These are phyloP conservation scores for Zhengitettix transpicula DNA, from an alignment of 2,888 invertebrate species.

Conservation along the genomic window DNA sequence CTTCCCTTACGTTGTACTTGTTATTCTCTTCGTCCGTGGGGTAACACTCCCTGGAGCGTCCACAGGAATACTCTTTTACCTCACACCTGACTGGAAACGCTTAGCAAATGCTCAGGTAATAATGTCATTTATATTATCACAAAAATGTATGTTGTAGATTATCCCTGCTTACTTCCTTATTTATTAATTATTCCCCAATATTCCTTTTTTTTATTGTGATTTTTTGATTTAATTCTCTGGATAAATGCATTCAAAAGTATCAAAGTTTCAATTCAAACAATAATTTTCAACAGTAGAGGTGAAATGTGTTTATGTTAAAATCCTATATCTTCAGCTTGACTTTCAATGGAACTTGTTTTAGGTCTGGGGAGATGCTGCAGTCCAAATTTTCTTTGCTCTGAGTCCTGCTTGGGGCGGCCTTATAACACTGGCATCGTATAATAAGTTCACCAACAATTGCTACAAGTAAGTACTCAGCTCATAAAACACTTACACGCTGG, in stretches of 20 bases:
- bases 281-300: no score
- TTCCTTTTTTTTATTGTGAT: no score
- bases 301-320: no score
- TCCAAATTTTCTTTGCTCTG: conserved; percentile 75
- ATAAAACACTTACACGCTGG: no score
- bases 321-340: no score
- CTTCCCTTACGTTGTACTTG: conserved; percentile 57
- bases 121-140: no score
- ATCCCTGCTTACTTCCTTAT: no score
- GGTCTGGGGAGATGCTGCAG: conserved; percentile 72
- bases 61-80: conserved; percentile 60
- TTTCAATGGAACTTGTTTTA: conserved; percentile 20
- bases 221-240: no score
- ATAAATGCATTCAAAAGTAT: no score
- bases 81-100: conserved; percentile 60
- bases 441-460: conserved; percentile 68
- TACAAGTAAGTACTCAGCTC: conserved; percentile 36
- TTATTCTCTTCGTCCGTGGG: conserved; percentile 60
- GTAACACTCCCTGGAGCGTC: conserved; percentile 62
- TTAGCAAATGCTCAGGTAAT: conserved; percentile 50
- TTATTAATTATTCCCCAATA: no score
- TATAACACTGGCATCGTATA: conserved; percentile 71
- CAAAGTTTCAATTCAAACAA: no score
- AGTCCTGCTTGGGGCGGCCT: conserved; percentile 78
- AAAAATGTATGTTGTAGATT: no score